Percentiles rank a stretch among this genome's conserved stretches.
phyloP scores from a whole-genome alignment of 2,113 vertebrate genomes.

The Oreochromis niloticus region DNA sequence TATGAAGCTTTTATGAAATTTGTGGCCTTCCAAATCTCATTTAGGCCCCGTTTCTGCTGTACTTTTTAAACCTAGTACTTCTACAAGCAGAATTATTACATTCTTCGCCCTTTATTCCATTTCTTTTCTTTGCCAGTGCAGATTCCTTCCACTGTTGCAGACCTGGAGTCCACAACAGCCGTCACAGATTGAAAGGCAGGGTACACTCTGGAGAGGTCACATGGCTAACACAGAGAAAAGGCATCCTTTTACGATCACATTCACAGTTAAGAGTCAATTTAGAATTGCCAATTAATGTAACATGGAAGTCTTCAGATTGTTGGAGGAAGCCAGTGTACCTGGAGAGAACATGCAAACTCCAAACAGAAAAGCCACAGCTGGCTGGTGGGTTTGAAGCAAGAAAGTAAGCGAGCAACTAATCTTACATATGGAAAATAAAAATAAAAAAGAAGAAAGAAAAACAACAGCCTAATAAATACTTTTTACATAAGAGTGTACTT shows the following conservation, averaged over 20 bases:
- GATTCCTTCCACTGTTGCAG: neutral
- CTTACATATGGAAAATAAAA: neutral
- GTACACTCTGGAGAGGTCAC: fast-evolving
- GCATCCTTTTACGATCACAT: fast-evolving
- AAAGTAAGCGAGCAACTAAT: neutral
- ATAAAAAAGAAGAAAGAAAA: neutral
- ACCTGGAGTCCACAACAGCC: neutral
- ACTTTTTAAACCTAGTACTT: neutral
- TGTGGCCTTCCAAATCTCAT: neutral
- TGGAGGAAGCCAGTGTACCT: neutral
- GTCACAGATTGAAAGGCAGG: neutral
- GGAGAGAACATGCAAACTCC: neutral
- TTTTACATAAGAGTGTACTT: neutral
- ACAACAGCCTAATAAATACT: neutral
- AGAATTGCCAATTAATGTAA: neutral
- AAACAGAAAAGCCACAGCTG: neutral
- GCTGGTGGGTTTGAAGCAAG: neutral
- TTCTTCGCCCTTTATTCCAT: neutral
- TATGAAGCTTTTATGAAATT: neutral
- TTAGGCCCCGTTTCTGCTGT: fast-evolving
- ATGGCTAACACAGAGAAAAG: neutral
- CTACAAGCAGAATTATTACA: neutral
- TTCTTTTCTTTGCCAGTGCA: neutral
- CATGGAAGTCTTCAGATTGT: neutral
- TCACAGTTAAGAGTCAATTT: neutral